These are phyloP conservation scores for Ptilonorhynchus violaceus DNA, from an alignment of 2,113 vertebrate genomes.

Conservation along the genomic window DNA sequence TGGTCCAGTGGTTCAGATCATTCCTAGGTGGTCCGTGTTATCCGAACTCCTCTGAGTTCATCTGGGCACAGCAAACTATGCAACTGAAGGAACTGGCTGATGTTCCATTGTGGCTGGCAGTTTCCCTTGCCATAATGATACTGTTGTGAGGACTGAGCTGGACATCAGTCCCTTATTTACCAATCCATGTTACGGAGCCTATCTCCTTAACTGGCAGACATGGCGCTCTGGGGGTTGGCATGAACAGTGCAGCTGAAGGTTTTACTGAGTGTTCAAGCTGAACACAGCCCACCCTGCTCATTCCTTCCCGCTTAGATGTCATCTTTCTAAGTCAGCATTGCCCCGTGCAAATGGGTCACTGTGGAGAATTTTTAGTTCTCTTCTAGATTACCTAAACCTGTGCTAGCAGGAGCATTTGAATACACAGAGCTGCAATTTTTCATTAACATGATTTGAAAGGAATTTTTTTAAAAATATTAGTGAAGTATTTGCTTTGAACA, in stretches of 20 bases:
- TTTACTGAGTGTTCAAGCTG: background rate
- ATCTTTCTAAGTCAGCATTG: background rate
- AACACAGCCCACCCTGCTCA: background rate
- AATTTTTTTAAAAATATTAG: background rate
- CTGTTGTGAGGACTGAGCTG: background rate
- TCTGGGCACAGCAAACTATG: background rate
- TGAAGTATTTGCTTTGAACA: background rate
- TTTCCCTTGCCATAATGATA: background rate
- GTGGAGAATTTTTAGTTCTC: background rate
- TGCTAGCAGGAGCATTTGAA: background rate
- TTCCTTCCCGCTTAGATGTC: background rate
- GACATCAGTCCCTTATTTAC: background rate
- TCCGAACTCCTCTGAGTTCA: background rate
- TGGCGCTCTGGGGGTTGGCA: accelerated
- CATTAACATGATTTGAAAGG: background rate
- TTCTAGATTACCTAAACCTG: background rate
- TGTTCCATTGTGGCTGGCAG: background rate
- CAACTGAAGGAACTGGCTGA: background rate
- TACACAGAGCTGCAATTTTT: background rate
- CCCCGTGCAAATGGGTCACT: background rate
- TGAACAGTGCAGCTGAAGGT: background rate
- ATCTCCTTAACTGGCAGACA: background rate
- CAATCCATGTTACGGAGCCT: accelerated
- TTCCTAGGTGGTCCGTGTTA: background rate
- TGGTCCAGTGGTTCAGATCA: too few relatives aligned